Conservation (phyloP, 2,113 vertebrate genomes). For the Nematolebias whitei region DNA sequence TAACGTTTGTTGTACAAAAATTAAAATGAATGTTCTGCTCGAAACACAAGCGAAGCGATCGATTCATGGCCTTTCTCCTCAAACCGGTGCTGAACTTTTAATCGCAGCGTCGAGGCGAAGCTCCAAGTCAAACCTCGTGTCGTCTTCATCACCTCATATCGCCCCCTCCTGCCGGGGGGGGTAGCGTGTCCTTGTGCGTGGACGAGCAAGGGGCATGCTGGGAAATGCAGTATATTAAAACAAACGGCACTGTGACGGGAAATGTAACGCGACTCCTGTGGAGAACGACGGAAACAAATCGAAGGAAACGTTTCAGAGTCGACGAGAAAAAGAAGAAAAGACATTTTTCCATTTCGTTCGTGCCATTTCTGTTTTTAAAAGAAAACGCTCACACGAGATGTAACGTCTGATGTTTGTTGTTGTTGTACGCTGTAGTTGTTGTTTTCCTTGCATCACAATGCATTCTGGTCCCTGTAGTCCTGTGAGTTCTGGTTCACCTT, state of each 20-base stretch:
- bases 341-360: constrained; percentile 7
- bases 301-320: neutral
- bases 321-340: neutral
- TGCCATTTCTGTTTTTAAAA: constrained; percentile 30
- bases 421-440: constrained; percentile 56
- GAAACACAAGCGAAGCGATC: constrained; percentile 60
- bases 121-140: constrained; percentile 12
- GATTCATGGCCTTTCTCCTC: constrained; percentile 73
- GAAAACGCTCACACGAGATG: too few species aligned
- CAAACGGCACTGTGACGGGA: constrained; percentile 42
- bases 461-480: constrained; percentile 79
- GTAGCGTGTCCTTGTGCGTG: constrained; percentile 39
- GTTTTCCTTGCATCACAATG: constrained; percentile 74
- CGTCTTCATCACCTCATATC: constrained; percentile 33
- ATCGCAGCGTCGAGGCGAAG: constrained; percentile 24
- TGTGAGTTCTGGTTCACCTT: constrained; percentile 54
- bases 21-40: constrained; percentile 68
- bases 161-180: constrained; percentile 24
- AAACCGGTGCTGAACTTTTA: constrained; percentile 74
- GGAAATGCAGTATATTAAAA: constrained; percentile 62
- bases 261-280: constrained; percentile 22
- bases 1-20: constrained; percentile 49
- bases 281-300: constrained; percentile 12
- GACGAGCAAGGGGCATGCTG: constrained; percentile 57
- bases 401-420: constrained; percentile 72